Percentiles rank a stretch among this genome's conserved stretches.
Conservation (phyloP, 2,113 vertebrate species). For the Prochilodus magdalenae region DNA sequence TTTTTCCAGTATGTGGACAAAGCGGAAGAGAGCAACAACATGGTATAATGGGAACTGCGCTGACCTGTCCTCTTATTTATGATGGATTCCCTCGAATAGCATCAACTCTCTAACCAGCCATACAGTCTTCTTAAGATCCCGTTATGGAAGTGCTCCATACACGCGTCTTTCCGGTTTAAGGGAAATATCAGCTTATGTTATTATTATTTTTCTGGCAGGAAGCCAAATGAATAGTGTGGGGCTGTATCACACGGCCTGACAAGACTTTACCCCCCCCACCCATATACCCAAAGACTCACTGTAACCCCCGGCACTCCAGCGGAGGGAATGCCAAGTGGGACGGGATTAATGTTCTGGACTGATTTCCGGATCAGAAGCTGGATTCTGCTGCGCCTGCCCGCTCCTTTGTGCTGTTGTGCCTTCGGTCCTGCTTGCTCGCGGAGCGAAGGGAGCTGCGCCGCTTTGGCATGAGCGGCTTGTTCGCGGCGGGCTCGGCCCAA, state of each 20-base stretch:
- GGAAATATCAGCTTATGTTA: constrained; percentile 57
- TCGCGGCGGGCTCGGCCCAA: background rate
- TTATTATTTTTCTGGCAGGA: constrained; percentile 38
- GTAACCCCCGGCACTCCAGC: background rate
- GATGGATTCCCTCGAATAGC: constrained; percentile 53
- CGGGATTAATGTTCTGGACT: background rate
- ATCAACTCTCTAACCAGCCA: constrained; percentile 44
- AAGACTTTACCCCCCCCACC: background rate
- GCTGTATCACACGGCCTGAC: background rate
- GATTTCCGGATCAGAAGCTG: background rate
- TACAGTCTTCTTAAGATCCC: constrained; percentile 34
- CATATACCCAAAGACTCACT: background rate
- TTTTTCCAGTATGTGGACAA: constrained; percentile 90
- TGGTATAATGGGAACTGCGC: constrained; percentile 87
- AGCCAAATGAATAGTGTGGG: constrained; percentile 16
- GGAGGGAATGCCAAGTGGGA: background rate
- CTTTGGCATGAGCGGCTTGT: background rate
- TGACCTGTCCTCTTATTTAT: constrained; percentile 58
- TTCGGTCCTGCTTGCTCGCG: constrained; percentile 59
- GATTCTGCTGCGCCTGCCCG: constrained; percentile 20
- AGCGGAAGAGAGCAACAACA: constrained; percentile 94
- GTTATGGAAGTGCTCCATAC: constrained; percentile 33
- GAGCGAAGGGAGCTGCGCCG: constrained; percentile 41
- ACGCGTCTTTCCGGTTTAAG: constrained; percentile 37
- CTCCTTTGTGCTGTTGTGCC: constrained; percentile 54